phyloP scores from a whole-genome alignment of 2,113 vertebrate genomes.

The Strigops habroptila region DNA sequence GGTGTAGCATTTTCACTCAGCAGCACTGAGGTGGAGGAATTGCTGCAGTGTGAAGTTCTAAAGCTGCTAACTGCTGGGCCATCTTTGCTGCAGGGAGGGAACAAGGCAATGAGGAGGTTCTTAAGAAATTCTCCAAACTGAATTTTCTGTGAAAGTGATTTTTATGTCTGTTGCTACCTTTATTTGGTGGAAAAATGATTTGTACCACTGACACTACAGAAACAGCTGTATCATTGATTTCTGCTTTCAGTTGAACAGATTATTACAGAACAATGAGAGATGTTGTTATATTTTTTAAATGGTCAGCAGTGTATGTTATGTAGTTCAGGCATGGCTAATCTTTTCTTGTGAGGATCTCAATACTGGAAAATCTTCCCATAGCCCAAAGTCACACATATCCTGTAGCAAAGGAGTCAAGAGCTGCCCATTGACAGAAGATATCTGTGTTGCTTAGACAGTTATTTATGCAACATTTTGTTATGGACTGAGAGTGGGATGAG shows the following conservation, averaged over 20 bases:
- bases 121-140: background rate
- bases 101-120: background rate
- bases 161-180: background rate
- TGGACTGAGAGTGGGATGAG: background rate
- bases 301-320: background rate
- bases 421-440: background rate
- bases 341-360: background rate
- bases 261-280: background rate
- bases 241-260: background rate
- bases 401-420: background rate
- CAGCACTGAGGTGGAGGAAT: background rate
- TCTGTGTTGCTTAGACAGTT: background rate
- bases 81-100: background rate
- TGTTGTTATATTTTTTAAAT: background rate
- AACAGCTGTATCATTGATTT: background rate
- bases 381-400: background rate
- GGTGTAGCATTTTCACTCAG: background rate
- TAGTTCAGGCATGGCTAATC: background rate
- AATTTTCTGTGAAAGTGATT: background rate
- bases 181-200: background rate
- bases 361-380: background rate
- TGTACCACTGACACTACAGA: background rate
- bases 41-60: background rate
- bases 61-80: background rate
- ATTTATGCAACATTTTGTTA: slow-evolving; percentile 26